Base-by-base conservation (phyloP, 2,888 invertebrate genomes). In the Philonicus albiceps region DNA sequence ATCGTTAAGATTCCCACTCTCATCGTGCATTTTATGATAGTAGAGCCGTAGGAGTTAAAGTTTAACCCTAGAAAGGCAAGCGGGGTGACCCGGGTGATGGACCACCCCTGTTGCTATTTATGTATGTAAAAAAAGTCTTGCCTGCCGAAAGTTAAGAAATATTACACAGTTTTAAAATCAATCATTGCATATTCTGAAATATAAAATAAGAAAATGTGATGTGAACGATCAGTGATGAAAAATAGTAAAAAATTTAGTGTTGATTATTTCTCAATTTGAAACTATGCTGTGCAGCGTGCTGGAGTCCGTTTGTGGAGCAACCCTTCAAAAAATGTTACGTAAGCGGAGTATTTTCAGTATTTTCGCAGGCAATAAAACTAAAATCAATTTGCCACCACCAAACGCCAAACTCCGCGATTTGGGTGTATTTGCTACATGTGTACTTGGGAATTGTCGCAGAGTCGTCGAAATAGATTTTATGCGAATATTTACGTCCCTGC, bases 401-500 rank as follows among this genome's bases (percentile, higher is more conserved):
- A 43, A 22, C 27, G 43, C 3, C 19, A 78, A 27, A 19, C 22
- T 64, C 11, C 64, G 64, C 27, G 11, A 64, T 64, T 64, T 19
- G 64, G 22, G 27, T 64, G 64, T 49, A 49, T 64, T 11, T 64
- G 22, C 22, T 53, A 64, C 22, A 22, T 64, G 64, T 64, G 64
- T 64, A 64, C 64, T 64, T 49, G n/a, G 64, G 40, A 43, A 27
- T 43, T 19, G 27, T 78, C 37, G n/a, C 16, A 64, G 64, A n/a
- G 64, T 64, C 64, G 19, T 64, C 19, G 64, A 31, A 83, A 83
- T 34, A 64, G 55, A 64, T 83, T 83, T 83, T 64, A 83, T 83
- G 55, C 34, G 64, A 43, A 83, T 64, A 83, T 83, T 34, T 34
- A 31, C 81, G 34, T 19, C 31, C n/a, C 64, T 43, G 30, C 81